Evolutionary conservation across 1,140 invertebrate species (phyloP).

Genomic region (Drosophila tropicalis): DNA sequence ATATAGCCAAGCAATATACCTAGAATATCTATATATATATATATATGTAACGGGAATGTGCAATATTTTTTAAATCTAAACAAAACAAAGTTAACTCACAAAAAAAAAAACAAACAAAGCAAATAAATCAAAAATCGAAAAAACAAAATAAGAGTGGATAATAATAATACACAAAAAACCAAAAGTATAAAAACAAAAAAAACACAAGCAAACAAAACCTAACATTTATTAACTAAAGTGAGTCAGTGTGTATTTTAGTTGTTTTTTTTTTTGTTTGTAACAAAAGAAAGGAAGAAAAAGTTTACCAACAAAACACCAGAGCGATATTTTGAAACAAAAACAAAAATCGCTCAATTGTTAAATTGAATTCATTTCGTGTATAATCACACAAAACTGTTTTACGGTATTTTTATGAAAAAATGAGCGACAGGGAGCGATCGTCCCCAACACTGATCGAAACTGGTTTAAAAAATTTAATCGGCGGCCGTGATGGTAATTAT

Average conservation of each 20-base stretch:
- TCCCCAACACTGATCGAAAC: constrained; percentile 91
- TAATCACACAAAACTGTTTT: constrained; percentile 73
- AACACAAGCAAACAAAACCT: constrained; percentile 1
- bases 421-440: constrained; percentile 91
- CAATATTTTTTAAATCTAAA: constrained; percentile 68
- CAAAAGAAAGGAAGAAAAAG: constrained; percentile 24
- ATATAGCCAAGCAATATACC: constrained; percentile 58
- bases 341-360: constrained; percentile 37
- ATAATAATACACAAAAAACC: too few species aligned
- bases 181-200: not conserved
- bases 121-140: constrained; percentile 50
- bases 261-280: constrained; percentile 32
- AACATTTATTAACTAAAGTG: not conserved
- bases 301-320: too few species aligned
- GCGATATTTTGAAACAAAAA: constrained; percentile 21
- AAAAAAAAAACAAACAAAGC: constrained; percentile 18
- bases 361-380: constrained; percentile 66
- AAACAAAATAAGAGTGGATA: constrained; percentile 13
- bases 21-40: constrained; percentile 32
- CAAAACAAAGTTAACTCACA: constrained; percentile 21
- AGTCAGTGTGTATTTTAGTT: constrained; percentile 29
- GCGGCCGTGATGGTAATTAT: constrained; percentile 90
- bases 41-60: constrained; percentile 68
- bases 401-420: constrained; percentile 84
- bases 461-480: constrained; percentile 91